phyloP scores from a whole-genome alignment of 2,888 invertebrate genomes.

The Tillus elongatus region DNA sequence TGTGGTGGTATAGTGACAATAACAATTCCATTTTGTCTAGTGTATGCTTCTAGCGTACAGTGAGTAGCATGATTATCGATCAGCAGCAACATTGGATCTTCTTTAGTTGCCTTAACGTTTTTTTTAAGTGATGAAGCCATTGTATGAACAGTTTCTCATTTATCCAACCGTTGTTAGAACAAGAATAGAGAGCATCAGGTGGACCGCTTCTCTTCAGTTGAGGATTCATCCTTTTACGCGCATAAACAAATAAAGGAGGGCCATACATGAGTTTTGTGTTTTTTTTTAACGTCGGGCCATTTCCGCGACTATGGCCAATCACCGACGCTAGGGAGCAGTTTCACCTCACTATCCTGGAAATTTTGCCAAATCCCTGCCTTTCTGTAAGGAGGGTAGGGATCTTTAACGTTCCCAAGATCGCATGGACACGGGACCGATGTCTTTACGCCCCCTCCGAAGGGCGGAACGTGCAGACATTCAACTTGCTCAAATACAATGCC shows the following conservation, averaged over 20 bases:
- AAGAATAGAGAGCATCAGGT: slow-evolving; percentile 28
- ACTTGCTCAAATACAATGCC: too few relatives aligned
- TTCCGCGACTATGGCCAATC: too few relatives aligned
- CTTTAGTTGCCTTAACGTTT: slow-evolving; percentile 26
- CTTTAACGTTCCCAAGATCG: too few relatives aligned
- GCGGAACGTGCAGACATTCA: too few relatives aligned
- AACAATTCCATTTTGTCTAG: slow-evolving; percentile 5
- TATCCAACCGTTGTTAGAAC: slow-evolving; percentile 25
- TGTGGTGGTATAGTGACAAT: slow-evolving; percentile 7
- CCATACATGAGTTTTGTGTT: too few relatives aligned
- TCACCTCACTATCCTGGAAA: too few relatives aligned
- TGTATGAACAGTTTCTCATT: slow-evolving; percentile 22
- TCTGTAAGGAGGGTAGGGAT: too few relatives aligned
- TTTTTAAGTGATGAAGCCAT: slow-evolving; percentile 23
- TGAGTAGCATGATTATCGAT: slow-evolving; percentile 24
- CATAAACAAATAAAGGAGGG: slow-evolving; percentile 15
- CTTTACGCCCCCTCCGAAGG: too few relatives aligned
- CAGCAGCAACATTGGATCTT: slow-evolving; percentile 30
- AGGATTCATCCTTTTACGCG: slow-evolving; percentile 11
- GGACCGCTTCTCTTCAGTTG: slow-evolving; percentile 22
- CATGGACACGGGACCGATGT: too few relatives aligned
- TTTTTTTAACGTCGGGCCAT: too few relatives aligned
- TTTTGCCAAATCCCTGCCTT: too few relatives aligned
- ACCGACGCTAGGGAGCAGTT: too few relatives aligned
- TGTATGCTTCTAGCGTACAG: slow-evolving; percentile 6